Percentiles rank a stretch among this genome's conserved stretches.
Evolutionary conservation across 2,888 invertebrate species (phyloP).

Genomic region (Drosophila borborema): DNA sequence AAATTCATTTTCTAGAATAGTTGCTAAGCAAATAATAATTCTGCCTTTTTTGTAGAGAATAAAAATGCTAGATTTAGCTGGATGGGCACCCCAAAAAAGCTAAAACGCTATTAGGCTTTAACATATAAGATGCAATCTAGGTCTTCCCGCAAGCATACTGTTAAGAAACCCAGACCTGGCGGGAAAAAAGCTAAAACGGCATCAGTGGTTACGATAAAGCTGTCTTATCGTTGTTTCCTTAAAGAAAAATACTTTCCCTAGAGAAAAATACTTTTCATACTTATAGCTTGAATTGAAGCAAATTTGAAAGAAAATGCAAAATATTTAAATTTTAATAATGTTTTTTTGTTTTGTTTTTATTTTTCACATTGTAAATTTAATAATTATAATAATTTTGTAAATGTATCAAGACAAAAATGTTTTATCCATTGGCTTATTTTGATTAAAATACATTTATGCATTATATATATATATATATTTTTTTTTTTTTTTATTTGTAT

Average conservation of each 20-base stretch:
- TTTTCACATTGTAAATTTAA: slow-evolving; percentile 83
- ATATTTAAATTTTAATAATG: slow-evolving; percentile 75
- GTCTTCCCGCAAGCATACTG: too few species aligned
- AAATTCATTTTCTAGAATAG: neutral
- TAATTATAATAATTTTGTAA: slow-evolving; percentile 85
- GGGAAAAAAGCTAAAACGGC: too few species aligned
- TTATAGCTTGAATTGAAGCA: neutral
- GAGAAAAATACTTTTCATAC: too few species aligned
- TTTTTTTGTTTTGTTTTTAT: slow-evolving; percentile 77
- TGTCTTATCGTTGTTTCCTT: neutral
- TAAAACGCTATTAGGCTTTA: too few species aligned
- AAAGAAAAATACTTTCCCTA: too few species aligned
- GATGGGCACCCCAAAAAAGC: too few species aligned
- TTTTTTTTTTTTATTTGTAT: slow-evolving; percentile 32
- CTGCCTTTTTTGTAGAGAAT: too few species aligned
- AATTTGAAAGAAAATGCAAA: neutral
- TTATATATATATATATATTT: slow-evolving; percentile 63
- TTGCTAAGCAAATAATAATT: too few species aligned
- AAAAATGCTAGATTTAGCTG: too few species aligned
- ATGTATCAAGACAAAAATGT: slow-evolving; percentile 84
- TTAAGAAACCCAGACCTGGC: too few species aligned
- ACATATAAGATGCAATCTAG: too few species aligned
- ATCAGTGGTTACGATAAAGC: neutral
- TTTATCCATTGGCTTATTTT: slow-evolving; percentile 76
- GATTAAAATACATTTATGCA: slow-evolving; percentile 85